Evolutionary conservation across 2,888 invertebrate genomes (phyloP).

Genomic region (Dusona sp.): DNA sequence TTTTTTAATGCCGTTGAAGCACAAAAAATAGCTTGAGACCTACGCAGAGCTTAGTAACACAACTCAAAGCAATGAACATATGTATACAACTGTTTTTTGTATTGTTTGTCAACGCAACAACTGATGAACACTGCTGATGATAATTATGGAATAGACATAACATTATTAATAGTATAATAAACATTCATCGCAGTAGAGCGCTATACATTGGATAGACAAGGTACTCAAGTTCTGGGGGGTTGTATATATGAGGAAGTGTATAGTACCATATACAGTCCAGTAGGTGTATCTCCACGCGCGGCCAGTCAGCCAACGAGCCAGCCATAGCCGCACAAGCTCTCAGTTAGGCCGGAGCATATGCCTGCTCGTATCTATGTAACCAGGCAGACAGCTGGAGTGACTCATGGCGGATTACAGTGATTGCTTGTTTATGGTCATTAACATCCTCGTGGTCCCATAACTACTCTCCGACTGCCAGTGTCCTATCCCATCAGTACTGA

Average conservation of each 20-base stretch:
- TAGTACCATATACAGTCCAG: conserved; percentile 49
- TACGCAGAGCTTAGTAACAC: not conserved
- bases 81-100: not conserved
- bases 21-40: not conserved
- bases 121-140: not conserved
- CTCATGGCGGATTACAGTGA: conserved; percentile 84
- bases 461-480: conserved; percentile 79
- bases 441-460: conserved; percentile 84
- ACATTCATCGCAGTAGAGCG: conserved; percentile 15
- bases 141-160: conserved; percentile 2
- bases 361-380: conserved; percentile 82
- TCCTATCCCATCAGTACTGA: conserved; percentile 79
- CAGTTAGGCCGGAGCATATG: conserved; percentile 81
- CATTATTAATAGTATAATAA: conserved; percentile 27
- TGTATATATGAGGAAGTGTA: conserved; percentile 19
- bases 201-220: conserved; percentile 24
- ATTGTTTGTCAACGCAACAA: not conserved
- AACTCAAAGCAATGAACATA: not conserved
- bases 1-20: not conserved
- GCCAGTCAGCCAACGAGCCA: conserved; percentile 54
- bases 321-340: conserved; percentile 62
- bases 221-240: conserved; percentile 39
- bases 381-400: conserved; percentile 83
- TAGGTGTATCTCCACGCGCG: conserved; percentile 56
- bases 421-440: conserved; percentile 85